These are phyloP conservation scores for Papilio machaon DNA, from an alignment of 1,140 invertebrate species.

Conservation along the genomic window DNA sequence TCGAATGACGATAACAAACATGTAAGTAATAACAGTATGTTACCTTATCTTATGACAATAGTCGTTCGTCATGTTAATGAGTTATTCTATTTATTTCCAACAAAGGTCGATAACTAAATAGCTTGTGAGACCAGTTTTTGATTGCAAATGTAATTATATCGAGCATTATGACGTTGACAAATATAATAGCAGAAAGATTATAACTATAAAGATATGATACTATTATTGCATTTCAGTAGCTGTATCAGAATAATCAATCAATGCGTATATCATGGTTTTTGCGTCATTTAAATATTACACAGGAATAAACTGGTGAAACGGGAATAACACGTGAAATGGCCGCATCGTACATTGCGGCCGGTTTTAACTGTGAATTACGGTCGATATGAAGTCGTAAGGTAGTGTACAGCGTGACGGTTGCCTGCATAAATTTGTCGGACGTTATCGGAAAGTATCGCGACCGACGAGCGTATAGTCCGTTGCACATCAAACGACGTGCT, in stretches of 20 bases:
- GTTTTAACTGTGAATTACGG: slow-evolving; percentile 36
- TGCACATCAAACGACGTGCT: slow-evolving; percentile 12
- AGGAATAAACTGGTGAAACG: slow-evolving; percentile 33
- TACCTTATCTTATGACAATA: slow-evolving; percentile 25
- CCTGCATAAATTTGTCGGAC: slow-evolving; percentile 37
- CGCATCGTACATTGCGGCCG: slow-evolving; percentile 31
- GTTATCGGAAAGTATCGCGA: slow-evolving; percentile 39
- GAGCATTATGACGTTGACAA: slow-evolving; percentile 13
- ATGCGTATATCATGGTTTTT: background rate
- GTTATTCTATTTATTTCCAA: slow-evolving; percentile 22
- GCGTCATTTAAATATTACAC: slow-evolving; percentile 10
- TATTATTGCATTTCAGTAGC: background rate
- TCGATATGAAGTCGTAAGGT: slow-evolving; percentile 36
- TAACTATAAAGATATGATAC: background rate
- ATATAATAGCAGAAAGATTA: background rate
- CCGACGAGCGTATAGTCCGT: slow-evolving; percentile 21
- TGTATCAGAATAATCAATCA: slow-evolving; percentile 10
- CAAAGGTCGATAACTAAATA: slow-evolving; percentile 23
- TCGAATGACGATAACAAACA: slow-evolving; percentile 14
- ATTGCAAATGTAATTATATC: background rate
- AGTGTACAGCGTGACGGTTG: slow-evolving; percentile 36
- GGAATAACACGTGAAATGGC: slow-evolving; percentile 35
- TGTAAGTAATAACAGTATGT: background rate
- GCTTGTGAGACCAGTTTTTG: background rate
- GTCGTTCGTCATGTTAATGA: slow-evolving; percentile 22